Evolutionary conservation across 2,113 vertebrate species (phyloP), one percentile per base, ranked within the genome.

Genomic region (Actenoides lindsayi): DNA sequence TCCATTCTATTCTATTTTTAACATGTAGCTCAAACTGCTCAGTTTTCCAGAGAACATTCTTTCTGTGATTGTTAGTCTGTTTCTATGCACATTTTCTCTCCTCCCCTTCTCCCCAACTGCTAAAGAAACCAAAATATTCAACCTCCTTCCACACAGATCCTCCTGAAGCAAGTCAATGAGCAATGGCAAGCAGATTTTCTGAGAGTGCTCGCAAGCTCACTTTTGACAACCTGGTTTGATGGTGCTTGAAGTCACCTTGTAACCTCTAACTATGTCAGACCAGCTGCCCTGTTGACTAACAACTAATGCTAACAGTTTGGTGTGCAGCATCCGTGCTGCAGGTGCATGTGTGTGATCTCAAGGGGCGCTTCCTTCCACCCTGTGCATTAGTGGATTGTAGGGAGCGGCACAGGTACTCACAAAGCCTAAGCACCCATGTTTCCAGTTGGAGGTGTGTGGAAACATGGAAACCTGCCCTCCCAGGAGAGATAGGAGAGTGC

Each of bases 321-420:
- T 16, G 46, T 28, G 41, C 17, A 71, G 44, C 41, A 3, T 35
- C 3, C 19, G 20, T 46, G 46, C 46, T 46, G 46, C 5, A 23
- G 21, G 3, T 10, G 9, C 0, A 0, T 3, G 18, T 11, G 6
- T 31, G 33, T 53, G 44, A 82, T 30, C 41, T 78, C 15, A 6
- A 41, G 27, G 28, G 3, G 1, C 19, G 3, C 4, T 48, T 23
- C 50, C 15, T 23, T 20, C 14, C 31, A 20, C 11, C 24, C 12
- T 62, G 23, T 13, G 15, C 4, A 0, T 25, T 65, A 31, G 6
- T n/a, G 41, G 11, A 23, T 57, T 57, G 10, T 13, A 27, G 41
- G 51, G 46, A 85, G 30, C 30, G 71, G 30, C 6, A 39, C 5
- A 19, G 20, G 27, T 8, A 19, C 62, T 75, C n/a, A 41, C 10